phyloP scores from a whole-genome alignment of 2,113 vertebrate species.

The Silurus asotus region DNA sequence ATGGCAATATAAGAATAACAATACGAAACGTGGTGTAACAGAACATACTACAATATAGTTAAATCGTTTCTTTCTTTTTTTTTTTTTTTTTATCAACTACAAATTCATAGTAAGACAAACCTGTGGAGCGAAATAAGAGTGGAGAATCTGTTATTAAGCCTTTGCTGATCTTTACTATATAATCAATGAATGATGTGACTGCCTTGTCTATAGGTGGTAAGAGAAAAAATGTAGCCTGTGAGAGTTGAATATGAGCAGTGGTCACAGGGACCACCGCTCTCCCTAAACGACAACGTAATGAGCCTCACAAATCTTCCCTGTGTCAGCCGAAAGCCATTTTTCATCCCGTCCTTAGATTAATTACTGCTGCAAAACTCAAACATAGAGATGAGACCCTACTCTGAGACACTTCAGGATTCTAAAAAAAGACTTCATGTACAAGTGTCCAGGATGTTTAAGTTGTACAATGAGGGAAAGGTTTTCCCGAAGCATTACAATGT shows the following conservation, averaged over 20 bases:
- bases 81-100: background rate
- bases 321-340: constrained; percentile 32
- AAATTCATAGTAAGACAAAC: background rate
- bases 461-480: constrained; percentile 19
- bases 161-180: background rate
- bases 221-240: background rate
- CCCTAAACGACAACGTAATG: constrained; percentile 48
- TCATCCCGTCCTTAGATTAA: constrained; percentile 46
- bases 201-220: background rate
- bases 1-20: background rate
- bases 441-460: constrained; percentile 16
- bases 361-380: constrained; percentile 34
- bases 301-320: constrained; percentile 51
- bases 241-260: constrained; percentile 15
- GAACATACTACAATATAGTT: background rate
- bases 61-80: background rate
- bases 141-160: background rate
- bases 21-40: background rate
- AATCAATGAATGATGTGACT: background rate
- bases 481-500: constrained; percentile 26
- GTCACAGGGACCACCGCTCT: constrained; percentile 27
- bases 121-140: background rate
- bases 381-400: constrained; percentile 23
- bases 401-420: constrained; percentile 7
- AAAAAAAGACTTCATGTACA: constrained; percentile 33